phyloP scores from a whole-genome alignment of 2,113 vertebrate species.

The Mustela nigripes region DNA sequence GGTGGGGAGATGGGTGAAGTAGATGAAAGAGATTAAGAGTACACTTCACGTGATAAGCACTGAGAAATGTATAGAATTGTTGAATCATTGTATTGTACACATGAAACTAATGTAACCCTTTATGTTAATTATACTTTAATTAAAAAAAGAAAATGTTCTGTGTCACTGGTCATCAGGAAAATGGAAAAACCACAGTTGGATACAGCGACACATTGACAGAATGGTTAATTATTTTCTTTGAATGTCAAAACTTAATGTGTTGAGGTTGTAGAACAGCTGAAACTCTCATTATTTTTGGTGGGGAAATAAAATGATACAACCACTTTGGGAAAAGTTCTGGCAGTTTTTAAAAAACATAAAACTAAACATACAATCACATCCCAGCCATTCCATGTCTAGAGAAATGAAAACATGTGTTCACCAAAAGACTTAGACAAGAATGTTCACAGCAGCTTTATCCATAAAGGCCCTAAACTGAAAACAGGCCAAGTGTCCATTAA shows the following conservation, averaged over 20 bases:
- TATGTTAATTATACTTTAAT: neutral
- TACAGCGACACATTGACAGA: neutral
- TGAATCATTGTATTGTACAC: neutral
- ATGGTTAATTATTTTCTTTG: neutral
- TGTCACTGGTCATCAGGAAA: neutral
- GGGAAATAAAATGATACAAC: neutral
- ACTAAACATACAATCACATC: neutral
- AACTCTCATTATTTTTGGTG: neutral
- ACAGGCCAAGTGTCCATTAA: neutral
- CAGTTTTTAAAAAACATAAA: neutral
- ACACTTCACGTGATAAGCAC: neutral
- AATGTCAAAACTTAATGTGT: neutral
- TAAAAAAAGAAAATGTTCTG: neutral
- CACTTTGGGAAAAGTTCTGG: neutral
- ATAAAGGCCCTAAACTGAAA: neutral
- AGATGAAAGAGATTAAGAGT: neutral
- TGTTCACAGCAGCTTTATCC: neutral
- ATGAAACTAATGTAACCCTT: neutral
- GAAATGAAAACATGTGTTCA: conserved; percentile 23
- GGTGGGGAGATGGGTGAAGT: neutral
- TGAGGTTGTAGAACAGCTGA: neutral
- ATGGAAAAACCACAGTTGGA: neutral
- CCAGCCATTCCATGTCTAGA: neutral
- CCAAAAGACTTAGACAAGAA: neutral
- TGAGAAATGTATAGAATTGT: neutral